Base-by-base conservation (phyloP, 2,888 invertebrate genomes). In the Argyresthia goedartella region DNA sequence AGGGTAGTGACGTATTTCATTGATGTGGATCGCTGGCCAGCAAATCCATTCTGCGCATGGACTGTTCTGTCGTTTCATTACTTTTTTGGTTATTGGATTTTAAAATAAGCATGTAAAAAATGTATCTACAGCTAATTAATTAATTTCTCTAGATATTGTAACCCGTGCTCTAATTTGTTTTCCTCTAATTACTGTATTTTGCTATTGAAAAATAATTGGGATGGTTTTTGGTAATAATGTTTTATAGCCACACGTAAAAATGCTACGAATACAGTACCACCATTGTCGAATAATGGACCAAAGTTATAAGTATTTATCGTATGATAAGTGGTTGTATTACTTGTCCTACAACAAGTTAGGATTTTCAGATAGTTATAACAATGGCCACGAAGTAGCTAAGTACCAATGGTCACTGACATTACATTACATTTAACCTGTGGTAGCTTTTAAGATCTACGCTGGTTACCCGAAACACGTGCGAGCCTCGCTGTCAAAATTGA, bases 21-120 rank as follows among this genome's bases (percentile, higher is more conserved):
- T 75, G 72, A 77, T 73, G 79, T 85, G 88, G 88, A 82, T 77
- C 85, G 81, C 80, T 76, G 79, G 82, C 80, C 82, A 88, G 87
- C 79, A 71, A 58, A 66, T 66, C 69, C 58, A 55, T 56, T 67
- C 57, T 81, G 81, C 84, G 84, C 87, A 85, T 77, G 81, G 69
- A 67, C 75, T 60, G 55, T 64, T 66, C 56, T 53, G 58, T 63
- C 59, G 53, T 71, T 74, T 68, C 53, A 54, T 6, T 58, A 61
- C 74, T 73, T 66, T 69, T 66, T 53, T 47, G 13, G 14, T 3
- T 34, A 35, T 49, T 13, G 11, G 15, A 39, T 43, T 43, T 13
- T 43, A 8, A 13, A 43, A 43, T 8, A 14, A 13, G 43, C 25
- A 4, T 25, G 25, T 6, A 6, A 2, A 6, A 4, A 4, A 25